Base-by-base conservation (phyloP, 2,113 vertebrate species). In the Oxyruncus cristatus region DNA sequence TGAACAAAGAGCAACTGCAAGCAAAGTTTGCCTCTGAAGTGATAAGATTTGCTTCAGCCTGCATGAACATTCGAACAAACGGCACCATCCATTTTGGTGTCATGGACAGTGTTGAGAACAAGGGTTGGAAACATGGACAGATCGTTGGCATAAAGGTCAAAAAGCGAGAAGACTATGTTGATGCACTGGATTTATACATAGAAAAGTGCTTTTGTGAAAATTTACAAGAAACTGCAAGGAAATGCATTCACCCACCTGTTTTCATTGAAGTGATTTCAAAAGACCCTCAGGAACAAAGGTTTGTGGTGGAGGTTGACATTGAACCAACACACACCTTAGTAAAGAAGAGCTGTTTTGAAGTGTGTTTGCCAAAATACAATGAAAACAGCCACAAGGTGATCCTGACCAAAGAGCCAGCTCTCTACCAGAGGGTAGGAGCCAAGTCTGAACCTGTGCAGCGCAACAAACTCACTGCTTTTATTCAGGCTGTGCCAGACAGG, bases 61-160 rank as follows among this genome's bases (percentile, higher is more conserved):
- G 98, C 91, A 98, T 99, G 97, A 99, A 99, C 12, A 94, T 98
- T 33, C 97, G 98, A 27, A 98, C 98, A 72, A 99, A 99, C 11
- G 98, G 98, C 6, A 99, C 98, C 79, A 99, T 99, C 92, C 98
- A 99, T 74, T 98, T 99, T 88, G 98, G 98, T 39, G 92, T 99
- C 63, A 97, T 98, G 98, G 98, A 99, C 94, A 98, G 97, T 3
- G 74, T 89, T 24, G 97, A 97, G 28, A 85, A 98, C 37, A 41
- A 32, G 44, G 91, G 14, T 13, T 96, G 95, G 70, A 95, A 96
- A 61, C 98, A 99, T 0, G 98, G 98, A 1, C 98, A 99, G 88
- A 97, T 99, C 15, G 12, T 77, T 67, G 98, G 98, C 32, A 33
- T 99, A 2, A 97, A 97, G 41, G 88, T 99, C 9, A 58, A 41